phyloP scores from a whole-genome alignment of 2,797 vertebrate species.

The Carcharodon carcharias region DNA sequence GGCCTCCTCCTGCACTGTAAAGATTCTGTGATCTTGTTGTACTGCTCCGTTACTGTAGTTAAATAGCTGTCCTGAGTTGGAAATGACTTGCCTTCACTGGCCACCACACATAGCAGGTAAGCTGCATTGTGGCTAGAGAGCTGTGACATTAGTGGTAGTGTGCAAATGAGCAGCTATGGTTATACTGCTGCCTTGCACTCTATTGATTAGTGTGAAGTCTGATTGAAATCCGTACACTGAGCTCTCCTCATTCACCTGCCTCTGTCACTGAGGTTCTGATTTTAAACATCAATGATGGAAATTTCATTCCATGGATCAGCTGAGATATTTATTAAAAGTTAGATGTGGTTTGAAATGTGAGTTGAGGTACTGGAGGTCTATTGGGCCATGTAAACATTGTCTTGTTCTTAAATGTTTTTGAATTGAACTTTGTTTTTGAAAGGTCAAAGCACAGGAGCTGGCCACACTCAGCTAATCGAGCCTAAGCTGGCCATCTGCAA shows the following conservation, averaged over 20 bases:
- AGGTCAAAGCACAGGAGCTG: too few species aligned
- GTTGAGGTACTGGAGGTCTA: neutral
- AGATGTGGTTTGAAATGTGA: neutral
- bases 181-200: neutral
- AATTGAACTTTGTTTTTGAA: too few species aligned
- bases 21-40: neutral
- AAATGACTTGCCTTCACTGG: neutral
- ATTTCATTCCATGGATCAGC: neutral
- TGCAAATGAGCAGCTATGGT: neutral
- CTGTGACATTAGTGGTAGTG: neutral
- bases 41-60: neutral
- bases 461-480: too few species aligned
- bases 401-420: neutral
- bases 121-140: neutral
- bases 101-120: neutral
- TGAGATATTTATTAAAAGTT: neutral
- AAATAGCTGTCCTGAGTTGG: neutral
- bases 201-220: neutral
- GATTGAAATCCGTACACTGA: neutral
- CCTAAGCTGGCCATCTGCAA: too few species aligned
- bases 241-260: neutral
- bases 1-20: too few species aligned
- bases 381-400: neutral
- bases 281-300: neutral
- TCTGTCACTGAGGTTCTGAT: neutral